These are phyloP conservation scores for Trochalopteron elliotii DNA, from an alignment of 2,113 vertebrate species.

Conservation along the genomic window DNA sequence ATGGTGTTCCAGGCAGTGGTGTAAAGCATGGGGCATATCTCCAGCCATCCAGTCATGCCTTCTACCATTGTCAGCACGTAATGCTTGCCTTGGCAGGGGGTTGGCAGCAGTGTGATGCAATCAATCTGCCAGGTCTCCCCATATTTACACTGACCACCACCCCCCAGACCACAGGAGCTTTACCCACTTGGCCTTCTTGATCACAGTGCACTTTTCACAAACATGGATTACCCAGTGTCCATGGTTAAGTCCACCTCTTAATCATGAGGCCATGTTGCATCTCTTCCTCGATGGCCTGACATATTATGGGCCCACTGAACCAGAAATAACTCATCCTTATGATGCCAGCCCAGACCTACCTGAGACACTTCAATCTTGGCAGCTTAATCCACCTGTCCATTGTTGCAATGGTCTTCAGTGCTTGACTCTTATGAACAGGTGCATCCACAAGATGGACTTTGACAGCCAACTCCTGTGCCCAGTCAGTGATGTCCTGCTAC, in stretches of 20 bases:
- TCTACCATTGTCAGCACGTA: not conserved
- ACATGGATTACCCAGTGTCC: not conserved
- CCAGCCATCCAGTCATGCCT: not conserved
- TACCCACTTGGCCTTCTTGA: not conserved
- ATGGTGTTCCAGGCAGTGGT: not conserved
- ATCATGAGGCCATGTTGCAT: not conserved
- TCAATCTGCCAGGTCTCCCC: not conserved
- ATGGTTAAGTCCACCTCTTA: not conserved
- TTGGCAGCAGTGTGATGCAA: not conserved
- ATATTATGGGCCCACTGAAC: not conserved
- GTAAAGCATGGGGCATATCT: not conserved
- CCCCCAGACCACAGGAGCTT: not conserved
- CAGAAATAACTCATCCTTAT: not conserved
- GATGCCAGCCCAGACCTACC: not conserved
- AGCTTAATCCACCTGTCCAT: not conserved
- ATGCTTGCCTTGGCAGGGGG: not conserved
- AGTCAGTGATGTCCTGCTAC: not conserved
- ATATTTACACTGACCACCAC: not conserved
- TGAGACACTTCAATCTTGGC: not conserved
- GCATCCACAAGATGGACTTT: not conserved
- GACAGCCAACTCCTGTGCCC: not conserved
- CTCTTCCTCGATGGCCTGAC: not conserved
- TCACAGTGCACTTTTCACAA: not conserved
- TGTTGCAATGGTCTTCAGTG: fast-evolving
- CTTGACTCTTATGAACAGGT: not conserved